Evolutionary conservation across 2,113 vertebrate species (phyloP).

Genomic region (Caranx ignobilis): DNA sequence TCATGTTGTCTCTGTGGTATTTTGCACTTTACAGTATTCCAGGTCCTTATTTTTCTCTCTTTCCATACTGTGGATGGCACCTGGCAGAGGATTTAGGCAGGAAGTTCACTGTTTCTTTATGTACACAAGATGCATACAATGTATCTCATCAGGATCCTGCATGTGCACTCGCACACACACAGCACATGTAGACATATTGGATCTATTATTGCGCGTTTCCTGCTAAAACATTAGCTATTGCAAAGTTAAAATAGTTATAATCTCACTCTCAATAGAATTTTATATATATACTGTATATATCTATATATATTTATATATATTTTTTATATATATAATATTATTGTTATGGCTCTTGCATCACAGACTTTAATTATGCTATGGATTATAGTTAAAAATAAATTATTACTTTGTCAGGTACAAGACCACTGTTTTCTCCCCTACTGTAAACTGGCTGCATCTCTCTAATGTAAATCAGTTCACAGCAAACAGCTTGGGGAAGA

Average conservation of each 20-base stretch:
- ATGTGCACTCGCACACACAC: constrained; percentile 48
- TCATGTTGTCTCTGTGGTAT: constrained; percentile 51
- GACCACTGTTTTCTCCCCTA: constrained; percentile 32
- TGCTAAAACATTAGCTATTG: constrained; percentile 75
- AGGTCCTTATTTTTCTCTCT: constrained; percentile 46
- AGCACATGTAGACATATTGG: constrained; percentile 41
- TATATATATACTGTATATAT: constrained; percentile 38
- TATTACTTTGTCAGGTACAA: constrained; percentile 68
- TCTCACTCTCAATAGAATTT: constrained; percentile 67
- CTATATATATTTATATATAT: constrained; percentile 36
- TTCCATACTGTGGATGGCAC: constrained; percentile 51
- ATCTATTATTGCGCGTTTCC: constrained; percentile 72
- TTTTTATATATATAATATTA: constrained; percentile 50
- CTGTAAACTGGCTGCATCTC: constrained; percentile 17
- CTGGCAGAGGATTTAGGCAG: constrained; percentile 66
- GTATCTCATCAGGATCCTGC: constrained; percentile 39
- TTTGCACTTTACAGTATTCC: constrained; percentile 68
- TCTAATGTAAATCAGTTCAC: constrained; percentile 30
- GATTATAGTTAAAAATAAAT: constrained; percentile 76
- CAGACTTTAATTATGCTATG: constrained; percentile 68
- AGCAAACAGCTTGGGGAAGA: constrained; percentile 53
- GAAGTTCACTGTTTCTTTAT: constrained; percentile 63
- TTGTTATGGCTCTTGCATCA: constrained; percentile 75
- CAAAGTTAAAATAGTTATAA: constrained; percentile 72
- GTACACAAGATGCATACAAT: constrained; percentile 59